Evolutionary conservation across 2,113 vertebrate species (phyloP), one percentile per base, ranked within the genome.

Genomic region (Menidia beryllina): DNA sequence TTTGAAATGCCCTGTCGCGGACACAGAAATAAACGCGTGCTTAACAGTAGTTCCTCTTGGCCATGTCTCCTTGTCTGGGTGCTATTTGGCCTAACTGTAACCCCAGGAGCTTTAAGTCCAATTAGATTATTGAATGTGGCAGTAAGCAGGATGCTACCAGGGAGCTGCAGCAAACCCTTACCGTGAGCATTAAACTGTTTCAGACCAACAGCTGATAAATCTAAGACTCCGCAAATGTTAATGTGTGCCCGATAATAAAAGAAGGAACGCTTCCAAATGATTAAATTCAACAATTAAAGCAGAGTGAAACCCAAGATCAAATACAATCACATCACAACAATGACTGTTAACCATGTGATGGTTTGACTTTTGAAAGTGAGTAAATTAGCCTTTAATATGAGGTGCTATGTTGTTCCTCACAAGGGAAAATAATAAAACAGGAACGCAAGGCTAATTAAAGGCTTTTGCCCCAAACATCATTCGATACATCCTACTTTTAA

Each of bases 91-190:
- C 54, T 72, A 66, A 49, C 69, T 58, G 49, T 76, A 59, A 68
- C 68, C 81, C 81, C 55, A 52, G 66, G 85, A 70, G 72, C 75
- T 56, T 39, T 47, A 58, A 69, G 76, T 85, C 88, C 82, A 88
- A 79, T 86, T 88, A 82, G 74, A 84, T 86, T 75, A 81, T 4
- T 56, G 17, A 63, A 54, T 17, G 36, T 38, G 48, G 64, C 59
- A 57, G 77, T 38, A 41, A 57, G 55, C 36, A 43, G 58, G 62
- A 60, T 3, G 67, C 66, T 61, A 11, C 71, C 10, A 10, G 10
- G 30, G 30, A 8, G 30, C 30, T 25, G 25, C 41, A 45, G 41
- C 41, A 5, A 20, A 12, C 38, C 47, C 6, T 4, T 14, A 3
- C 0, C 36, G 25, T 2, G 4, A 59, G 39, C 27, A 45, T n/a